Evolutionary conservation across 2,797 vertebrate genomes (phyloP), one percentile per base, ranked within the genome.

Genomic region (Sciaenops ocellatus): DNA sequence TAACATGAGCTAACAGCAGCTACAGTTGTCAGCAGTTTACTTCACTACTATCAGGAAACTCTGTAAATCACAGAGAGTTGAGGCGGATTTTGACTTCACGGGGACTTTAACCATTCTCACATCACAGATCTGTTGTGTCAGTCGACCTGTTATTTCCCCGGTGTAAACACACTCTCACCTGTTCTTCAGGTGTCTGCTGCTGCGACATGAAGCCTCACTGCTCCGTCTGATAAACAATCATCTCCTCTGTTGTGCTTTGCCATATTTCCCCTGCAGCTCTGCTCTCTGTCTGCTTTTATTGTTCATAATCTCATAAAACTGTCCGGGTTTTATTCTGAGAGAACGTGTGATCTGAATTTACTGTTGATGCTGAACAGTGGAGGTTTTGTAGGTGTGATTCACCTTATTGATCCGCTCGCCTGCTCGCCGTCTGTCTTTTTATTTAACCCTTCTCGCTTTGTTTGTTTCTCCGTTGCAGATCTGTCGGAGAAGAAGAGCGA

Each of bases 401-500:
- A 18, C 68, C 59, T 55, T 41, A 68, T 73, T 1, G 83, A 79
- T 70, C 54, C 1, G 0, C 28, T 30, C 30, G 30, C 66, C 73
- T 11, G 20, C 68, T 54, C 34, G 0, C 26, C 9, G n/a, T 17
- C 34, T 46, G 28, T 47, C 24, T 52, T 17, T 42, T 2, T 24
- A 2, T 44, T 65, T 69, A 50, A 64, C 73, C 16, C 5, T 16
- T 34, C 12, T 9, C n/a, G 15, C 11, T 55, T 5, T 60, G 46
- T 52, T 28, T 71, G 30, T 74, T 1, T 26, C 18, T 79, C 1
- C 54, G 42, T 12, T 84, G 85, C 0, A 98, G 98, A 98, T 78
- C 87, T 97, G 91, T 97, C 96, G 6, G 96, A 97, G 91, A 96
- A 95, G 86, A 97, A 98, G 84, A 96, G 96, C 3, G 97, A 97